Conservation (phyloP, 2,797 vertebrate species). For the Oceanodroma leucorhoa region DNA sequence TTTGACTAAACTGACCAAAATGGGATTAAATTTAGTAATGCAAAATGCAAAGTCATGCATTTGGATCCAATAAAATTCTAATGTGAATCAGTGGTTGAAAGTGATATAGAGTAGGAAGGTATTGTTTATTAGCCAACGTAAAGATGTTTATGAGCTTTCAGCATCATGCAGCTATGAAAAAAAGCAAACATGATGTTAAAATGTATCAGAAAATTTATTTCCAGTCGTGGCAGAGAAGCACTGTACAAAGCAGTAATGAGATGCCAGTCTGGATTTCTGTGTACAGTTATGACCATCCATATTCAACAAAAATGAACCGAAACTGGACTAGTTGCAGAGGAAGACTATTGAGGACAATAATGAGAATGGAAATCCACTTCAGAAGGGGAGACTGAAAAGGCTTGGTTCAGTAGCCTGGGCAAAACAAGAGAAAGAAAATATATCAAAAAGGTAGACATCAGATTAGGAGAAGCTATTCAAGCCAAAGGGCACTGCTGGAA, state of each 20-base stretch:
- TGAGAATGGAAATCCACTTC: background rate
- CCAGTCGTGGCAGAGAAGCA: background rate
- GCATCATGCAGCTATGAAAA: background rate
- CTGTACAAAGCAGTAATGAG: background rate
- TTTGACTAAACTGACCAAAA: background rate
- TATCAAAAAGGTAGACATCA: background rate
- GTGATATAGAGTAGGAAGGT: background rate
- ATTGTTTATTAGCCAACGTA: accelerated
- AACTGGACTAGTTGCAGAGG: background rate
- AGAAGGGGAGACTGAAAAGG: background rate
- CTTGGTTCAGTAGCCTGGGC: background rate
- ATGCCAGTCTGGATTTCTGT: background rate
- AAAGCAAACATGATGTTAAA: background rate
- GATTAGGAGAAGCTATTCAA: background rate
- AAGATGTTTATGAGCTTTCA: background rate
- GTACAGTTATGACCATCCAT: background rate
- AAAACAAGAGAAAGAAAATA: background rate
- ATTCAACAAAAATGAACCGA: background rate
- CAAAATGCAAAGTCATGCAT: background rate
- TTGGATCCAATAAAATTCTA: background rate
- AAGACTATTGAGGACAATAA: background rate
- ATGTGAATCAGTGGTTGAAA: background rate
- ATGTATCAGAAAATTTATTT: background rate
- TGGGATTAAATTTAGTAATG: background rate
- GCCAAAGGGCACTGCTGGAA: background rate